Base-by-base conservation (phyloP, 2,113 vertebrate genomes). In the Globicephala melas region DNA sequence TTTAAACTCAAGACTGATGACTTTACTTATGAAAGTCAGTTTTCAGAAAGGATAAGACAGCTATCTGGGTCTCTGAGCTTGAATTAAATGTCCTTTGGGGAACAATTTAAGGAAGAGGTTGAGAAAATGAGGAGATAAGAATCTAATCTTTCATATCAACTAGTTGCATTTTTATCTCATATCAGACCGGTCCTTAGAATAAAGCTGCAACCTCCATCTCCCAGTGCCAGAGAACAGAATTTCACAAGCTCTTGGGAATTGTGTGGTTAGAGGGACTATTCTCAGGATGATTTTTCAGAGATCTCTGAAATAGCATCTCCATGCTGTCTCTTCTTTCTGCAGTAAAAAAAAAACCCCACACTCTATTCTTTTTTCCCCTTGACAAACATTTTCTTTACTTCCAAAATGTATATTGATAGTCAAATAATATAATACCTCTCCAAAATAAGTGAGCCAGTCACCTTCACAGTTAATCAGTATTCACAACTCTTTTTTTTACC, bases 31-130 rank as follows among this genome's bases (percentile, higher is more conserved):
- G 44, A 68, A 82, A 76, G 4, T 89, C 38, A 47, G 23, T 83
- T 89, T 83, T 95, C 68, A 94, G 50, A 85, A 41, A 85, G 26
- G 33, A 53, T 50, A 68, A 15, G 3, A 58, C 7, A 96, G 31
- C 18, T 77, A 6, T 79, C 31, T 79, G 65, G 50, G 0, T 63
- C 36, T 55, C 31, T 92, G 26, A 91, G 26, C 31, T 89, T 89
- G n/a, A 89, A 55, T 41, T 74, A n/a, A 84, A 67, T 60, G 17
- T 18, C 62, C 26, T 50, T 87, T 60, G 28, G 44, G 38, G 33
- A 88, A 92, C 26, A 91, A 70, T 82, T 71, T 74, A 87, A 94
- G 67, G 44, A 84, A 33, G 38, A 93, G 17, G 2, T 88, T 96
- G 38, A 91, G 47, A 76, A 88, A 86, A 53, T 33, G 47, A 86